Conservation (phyloP, 2,888 invertebrate genomes). For the Pristionchus fissidentatus region DNA sequence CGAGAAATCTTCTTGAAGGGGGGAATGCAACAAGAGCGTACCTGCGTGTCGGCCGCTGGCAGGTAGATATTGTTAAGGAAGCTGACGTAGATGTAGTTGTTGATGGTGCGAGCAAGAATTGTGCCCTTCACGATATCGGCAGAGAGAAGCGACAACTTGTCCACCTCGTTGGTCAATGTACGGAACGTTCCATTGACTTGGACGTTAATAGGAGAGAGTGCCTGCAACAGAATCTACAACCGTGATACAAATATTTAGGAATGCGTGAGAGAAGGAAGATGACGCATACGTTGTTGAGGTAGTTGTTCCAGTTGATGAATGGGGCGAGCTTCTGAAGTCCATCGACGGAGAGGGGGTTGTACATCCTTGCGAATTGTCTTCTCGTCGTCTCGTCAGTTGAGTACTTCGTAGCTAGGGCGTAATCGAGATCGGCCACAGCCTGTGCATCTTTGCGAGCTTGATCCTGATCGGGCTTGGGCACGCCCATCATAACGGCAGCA, state of each 20-base stretch:
- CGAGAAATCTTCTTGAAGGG: too few species aligned
- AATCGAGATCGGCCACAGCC: constrained; percentile 66
- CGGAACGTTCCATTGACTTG: constrained; percentile 30
- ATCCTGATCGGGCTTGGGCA: neutral
- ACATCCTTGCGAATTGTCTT: constrained; percentile 63
- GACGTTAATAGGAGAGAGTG: neutral
- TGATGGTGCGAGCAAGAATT: constrained; percentile 4
- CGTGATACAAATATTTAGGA: neutral
- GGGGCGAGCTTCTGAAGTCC: constrained; percentile 49
- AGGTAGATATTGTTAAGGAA: neutral
- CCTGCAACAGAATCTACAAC: constrained; percentile 1
- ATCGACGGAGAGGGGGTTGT: constrained; percentile 60
- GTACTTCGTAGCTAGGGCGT: constrained; percentile 61
- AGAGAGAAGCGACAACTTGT: neutral
- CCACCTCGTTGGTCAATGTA: neutral
- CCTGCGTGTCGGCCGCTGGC: neutral
- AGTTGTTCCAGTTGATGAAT: constrained; percentile 54
- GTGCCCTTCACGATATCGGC: neutral
- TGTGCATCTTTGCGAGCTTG: constrained; percentile 52
- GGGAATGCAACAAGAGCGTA: neutral
- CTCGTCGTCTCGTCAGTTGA: constrained; percentile 62
- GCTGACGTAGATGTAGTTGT: constrained; percentile 34
- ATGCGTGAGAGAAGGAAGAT: neutral
- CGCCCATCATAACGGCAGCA: neutral
- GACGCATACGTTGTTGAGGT: neutral